A percentile compares a stretch with the other conserved stretches of the same genome.
phyloP scores from a whole-genome alignment of 2,113 vertebrate species.

The Chinchilla lanigera region DNA sequence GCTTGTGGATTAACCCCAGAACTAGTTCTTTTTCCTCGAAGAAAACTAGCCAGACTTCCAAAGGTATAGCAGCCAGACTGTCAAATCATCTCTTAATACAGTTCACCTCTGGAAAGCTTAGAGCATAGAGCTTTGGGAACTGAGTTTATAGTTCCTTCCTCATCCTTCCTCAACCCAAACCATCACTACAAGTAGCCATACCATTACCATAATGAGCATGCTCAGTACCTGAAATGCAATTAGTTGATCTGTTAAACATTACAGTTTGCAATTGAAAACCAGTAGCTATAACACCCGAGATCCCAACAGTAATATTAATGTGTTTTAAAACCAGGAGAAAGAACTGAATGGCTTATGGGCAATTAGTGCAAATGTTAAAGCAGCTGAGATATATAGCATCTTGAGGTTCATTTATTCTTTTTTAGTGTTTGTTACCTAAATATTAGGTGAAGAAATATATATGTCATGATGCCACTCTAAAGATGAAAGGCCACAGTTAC shows the following conservation, averaged over 20 bases:
- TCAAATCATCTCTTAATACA: conserved; percentile 44
- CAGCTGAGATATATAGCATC: not conserved
- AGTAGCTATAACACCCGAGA: conserved; percentile 3
- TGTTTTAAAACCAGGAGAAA: conserved; percentile 57
- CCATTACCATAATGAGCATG: conserved; percentile 41
- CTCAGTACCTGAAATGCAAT: conserved; percentile 18
- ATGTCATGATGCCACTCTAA: conserved; percentile 11
- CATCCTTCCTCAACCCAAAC: not conserved
- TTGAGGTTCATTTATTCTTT: not conserved
- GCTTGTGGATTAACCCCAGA: conserved; percentile 50
- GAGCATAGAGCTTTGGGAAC: conserved; percentile 1
- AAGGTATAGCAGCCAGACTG: not conserved
- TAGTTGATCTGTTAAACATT: conserved; percentile 43
- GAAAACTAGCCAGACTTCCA: conserved; percentile 37
- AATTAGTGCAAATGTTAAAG: conserved; percentile 41
- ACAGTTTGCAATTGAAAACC: conserved; percentile 44
- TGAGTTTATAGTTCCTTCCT: conserved; percentile 20
- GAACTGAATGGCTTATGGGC: not conserved
- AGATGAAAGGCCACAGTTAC: not conserved
- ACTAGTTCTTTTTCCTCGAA: not conserved
- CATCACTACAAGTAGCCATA: not conserved
- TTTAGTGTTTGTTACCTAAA: not conserved
- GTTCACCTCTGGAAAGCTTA: not conserved
- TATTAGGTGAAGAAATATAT: conserved; percentile 13
- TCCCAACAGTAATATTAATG: conserved; percentile 30